Base-by-base conservation (phyloP, 2,888 invertebrate genomes). In the Cantharis rustica region DNA sequence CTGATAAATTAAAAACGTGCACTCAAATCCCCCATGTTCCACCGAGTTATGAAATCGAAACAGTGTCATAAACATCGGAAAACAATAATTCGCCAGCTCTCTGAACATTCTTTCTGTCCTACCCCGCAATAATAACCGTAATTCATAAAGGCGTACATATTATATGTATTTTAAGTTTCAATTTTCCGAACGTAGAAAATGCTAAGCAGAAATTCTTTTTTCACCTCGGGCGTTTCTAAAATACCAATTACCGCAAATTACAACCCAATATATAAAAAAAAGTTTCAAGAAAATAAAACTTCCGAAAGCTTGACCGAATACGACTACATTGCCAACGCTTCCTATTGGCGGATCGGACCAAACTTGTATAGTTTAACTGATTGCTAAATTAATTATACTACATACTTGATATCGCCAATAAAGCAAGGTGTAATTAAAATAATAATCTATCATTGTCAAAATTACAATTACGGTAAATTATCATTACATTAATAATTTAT, bases 1-100 rank as follows among this genome's bases (percentile, higher is more conserved):
- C 86, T 86, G 88, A 89, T 89, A 89, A 89, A 89, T 89, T 89
- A 89, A 89, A 89, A 89, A 88, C 88, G 88, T 87, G 86, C 87
- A 86, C 86, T 85, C 83, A 82, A 82, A 82, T 83, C 82, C 83
- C 85, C 84, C 83, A 83, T 84, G 85, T 85, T 85, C 85, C 83
- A 84, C 82, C 86, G 86, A 87, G 88, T 88, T 88, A 88, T 88
- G 89, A 88, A 89, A 89, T 89, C 88, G 89, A 88, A 88, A 88
- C 88, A 87, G 87, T 85, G 86, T 86, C 88, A 87, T 89, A 89
- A 89, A 89, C 88, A 89, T 89, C 84, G 89, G 86, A 87, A 89
- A 89, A 88, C 88, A 88, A 89, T 88, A 89, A 88, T 88, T 88
- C 84, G 83, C 83, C 83, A 81, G 82, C 82, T 84, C 83, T 81